A percentile compares a stretch with the other conserved stretches of the same genome.
phyloP scores from a whole-genome alignment of 2,113 vertebrate species.

The Megalops atlanticus region DNA sequence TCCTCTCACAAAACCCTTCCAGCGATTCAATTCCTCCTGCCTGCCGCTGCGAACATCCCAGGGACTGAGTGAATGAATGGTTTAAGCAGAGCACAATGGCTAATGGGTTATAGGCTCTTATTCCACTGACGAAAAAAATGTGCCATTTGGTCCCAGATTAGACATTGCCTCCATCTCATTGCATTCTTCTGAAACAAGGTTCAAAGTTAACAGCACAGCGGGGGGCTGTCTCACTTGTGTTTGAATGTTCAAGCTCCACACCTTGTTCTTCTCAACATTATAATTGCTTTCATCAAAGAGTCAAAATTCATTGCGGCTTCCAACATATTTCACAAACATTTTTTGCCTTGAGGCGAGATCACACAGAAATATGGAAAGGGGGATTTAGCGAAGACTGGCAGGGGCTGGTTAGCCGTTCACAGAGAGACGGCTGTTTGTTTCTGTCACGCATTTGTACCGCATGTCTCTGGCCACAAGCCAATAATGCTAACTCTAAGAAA shows the following conservation, averaged over 20 bases:
- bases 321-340: slow-evolving; percentile 18
- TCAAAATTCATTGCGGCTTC: background rate
- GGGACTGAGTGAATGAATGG: background rate
- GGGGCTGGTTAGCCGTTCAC: background rate
- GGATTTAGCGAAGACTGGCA: slow-evolving; percentile 22
- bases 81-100: background rate
- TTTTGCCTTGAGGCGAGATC: slow-evolving; percentile 24
- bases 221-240: background rate
- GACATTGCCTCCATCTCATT: background rate
- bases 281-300: slow-evolving; percentile 37
- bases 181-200: background rate
- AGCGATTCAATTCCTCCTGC: background rate
- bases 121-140: background rate
- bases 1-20: background rate
- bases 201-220: background rate
- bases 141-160: background rate
- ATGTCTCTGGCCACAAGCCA: background rate
- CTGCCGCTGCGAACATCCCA: background rate
- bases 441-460: background rate
- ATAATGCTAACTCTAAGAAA: background rate
- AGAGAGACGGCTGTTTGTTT: background rate
- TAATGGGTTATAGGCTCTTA: background rate
- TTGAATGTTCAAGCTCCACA: background rate
- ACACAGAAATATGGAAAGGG: slow-evolving; percentile 25
- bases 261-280: slow-evolving; percentile 6